Evolutionary conservation across 2,888 invertebrate genomes (phyloP).

Genomic region (Ptychoptera albimana): DNA sequence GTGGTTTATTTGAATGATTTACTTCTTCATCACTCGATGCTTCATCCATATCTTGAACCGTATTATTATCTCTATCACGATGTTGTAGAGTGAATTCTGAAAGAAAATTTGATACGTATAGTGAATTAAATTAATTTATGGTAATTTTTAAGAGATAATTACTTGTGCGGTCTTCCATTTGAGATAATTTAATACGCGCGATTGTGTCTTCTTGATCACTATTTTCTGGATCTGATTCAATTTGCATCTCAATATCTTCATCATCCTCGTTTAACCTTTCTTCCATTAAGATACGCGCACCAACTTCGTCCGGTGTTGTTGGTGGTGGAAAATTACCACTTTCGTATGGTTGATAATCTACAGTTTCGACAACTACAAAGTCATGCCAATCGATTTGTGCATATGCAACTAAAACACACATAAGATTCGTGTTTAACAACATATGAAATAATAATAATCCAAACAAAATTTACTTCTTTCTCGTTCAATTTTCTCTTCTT

Average conservation of each 20-base stretch:
- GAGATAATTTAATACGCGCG: slow-evolving; percentile 38
- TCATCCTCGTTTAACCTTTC: slow-evolving; percentile 60
- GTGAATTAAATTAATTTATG: not conserved
- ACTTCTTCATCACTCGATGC: slow-evolving; percentile 62
- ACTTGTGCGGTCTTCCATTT: slow-evolving; percentile 48
- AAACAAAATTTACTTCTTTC: slow-evolving; percentile 48
- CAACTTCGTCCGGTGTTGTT: slow-evolving; percentile 93
- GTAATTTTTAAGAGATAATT: slow-evolving; percentile 15
- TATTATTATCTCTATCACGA: slow-evolving; percentile 30
- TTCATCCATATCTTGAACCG: slow-evolving; percentile 86
- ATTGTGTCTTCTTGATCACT: slow-evolving; percentile 26
- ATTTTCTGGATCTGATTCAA: slow-evolving; percentile 69
- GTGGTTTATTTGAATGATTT: slow-evolving; percentile 16
- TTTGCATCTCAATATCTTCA: slow-evolving; percentile 80
- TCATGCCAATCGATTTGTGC: slow-evolving; percentile 99
- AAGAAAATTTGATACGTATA: not conserved
- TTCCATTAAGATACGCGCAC: slow-evolving; percentile 82
- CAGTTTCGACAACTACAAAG: slow-evolving; percentile 98
- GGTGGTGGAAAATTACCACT: slow-evolving; percentile 93
- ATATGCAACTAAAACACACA: slow-evolving; percentile 51
- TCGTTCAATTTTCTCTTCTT: slow-evolving; percentile 88
- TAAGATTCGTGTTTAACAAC: slow-evolving; percentile 3
- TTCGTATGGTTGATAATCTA: slow-evolving; percentile 95
- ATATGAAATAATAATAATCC: not conserved
- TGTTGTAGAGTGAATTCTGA: slow-evolving; percentile 8